Conservation (phyloP, 2,888 invertebrate species). For the Eilema depressum region DNA sequence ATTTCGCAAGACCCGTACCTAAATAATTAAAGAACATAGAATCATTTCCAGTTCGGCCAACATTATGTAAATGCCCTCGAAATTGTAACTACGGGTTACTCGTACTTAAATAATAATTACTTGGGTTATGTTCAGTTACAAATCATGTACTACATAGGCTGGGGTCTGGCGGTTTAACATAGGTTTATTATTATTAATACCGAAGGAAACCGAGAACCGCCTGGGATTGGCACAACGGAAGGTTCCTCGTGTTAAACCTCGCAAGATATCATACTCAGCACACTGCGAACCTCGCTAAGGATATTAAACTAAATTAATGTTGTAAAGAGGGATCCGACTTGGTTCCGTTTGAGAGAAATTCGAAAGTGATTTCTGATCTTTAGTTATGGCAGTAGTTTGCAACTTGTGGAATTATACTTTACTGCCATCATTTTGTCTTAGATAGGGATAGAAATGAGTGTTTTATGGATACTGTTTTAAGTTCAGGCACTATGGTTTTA, state of each 20-base stretch:
- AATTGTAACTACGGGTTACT: constrained; percentile 43
- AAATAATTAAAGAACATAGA: constrained; percentile 52
- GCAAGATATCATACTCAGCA: constrained; percentile 48
- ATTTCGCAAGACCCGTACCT: constrained; percentile 41
- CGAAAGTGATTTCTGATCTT: constrained; percentile 51
- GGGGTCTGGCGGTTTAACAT: constrained; percentile 49
- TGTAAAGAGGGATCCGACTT: constrained; percentile 46
- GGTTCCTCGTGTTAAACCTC: constrained; percentile 39
- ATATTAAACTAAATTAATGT: constrained; percentile 54
- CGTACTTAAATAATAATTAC: constrained; percentile 57
- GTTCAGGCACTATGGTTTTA: background rate
- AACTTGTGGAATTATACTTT: constrained; percentile 41
- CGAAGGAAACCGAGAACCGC: constrained; percentile 49
- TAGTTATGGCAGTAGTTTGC: constrained; percentile 48
- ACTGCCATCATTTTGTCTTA: constrained; percentile 18
- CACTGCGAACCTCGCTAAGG: constrained; percentile 31
- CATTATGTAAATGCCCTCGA: constrained; percentile 53
- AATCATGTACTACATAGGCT: constrained; percentile 52
- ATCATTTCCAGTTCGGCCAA: constrained; percentile 49
- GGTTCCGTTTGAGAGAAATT: constrained; percentile 35
- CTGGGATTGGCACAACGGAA: constrained; percentile 48
- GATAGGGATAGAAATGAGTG: background rate
- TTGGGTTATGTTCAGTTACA: constrained; percentile 48
- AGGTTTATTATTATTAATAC: constrained; percentile 59
- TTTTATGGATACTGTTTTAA: background rate